These are phyloP conservation scores for Tringa solitaria DNA, from an alignment of 2,113 vertebrate genomes.

Conservation along the genomic window DNA sequence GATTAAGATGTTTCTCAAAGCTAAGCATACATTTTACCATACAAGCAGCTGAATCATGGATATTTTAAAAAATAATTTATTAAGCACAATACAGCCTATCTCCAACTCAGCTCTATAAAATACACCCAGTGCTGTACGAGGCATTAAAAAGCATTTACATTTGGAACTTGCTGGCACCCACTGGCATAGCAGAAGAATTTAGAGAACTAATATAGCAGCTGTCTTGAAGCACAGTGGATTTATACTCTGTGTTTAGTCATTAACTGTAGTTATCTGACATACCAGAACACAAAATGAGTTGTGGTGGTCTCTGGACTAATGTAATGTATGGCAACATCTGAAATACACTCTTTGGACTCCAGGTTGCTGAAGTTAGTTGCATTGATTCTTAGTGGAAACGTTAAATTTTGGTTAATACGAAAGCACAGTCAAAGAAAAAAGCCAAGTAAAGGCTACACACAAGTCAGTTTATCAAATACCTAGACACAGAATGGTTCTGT, in stretches of 20 bases:
- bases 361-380: background rate
- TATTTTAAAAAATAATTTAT: constrained; percentile 36
- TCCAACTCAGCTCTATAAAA: constrained; percentile 20
- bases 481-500: background rate
- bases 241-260: background rate
- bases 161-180: constrained; percentile 2
- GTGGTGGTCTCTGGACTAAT: background rate
- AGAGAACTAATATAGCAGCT: constrained; percentile 11
- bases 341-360: background rate
- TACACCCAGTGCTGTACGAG: background rate
- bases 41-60: constrained; percentile 4
- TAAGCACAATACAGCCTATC: background rate
- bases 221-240: background rate
- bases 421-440: background rate
- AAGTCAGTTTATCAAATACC: background rate
- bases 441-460: background rate
- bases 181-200: background rate
- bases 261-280: background rate
- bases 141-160: background rate
- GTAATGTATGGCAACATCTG: background rate
- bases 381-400: background rate
- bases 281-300: background rate
- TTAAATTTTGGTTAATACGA: background rate
- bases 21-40: background rate
- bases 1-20: background rate